These are phyloP conservation scores for Cebidichthys violaceus DNA, from an alignment of 2,113 vertebrate species.

Conservation along the genomic window DNA sequence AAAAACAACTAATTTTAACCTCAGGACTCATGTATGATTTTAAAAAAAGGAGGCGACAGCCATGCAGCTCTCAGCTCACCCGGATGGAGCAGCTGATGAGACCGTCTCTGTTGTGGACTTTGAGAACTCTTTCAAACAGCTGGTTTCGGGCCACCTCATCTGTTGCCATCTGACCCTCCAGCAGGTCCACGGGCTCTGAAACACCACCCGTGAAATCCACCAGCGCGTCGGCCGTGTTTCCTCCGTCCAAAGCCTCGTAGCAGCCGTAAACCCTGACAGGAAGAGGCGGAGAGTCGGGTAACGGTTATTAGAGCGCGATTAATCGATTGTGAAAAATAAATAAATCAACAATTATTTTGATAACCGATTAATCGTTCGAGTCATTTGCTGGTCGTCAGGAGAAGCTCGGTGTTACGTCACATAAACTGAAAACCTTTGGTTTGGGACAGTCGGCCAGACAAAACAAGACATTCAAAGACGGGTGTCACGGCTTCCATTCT, in stretches of 20 bases:
- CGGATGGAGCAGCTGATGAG: slow-evolving; percentile 99
- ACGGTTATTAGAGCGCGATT: background rate
- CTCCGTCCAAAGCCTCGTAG: slow-evolving; percentile 95
- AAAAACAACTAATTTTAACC: too few relatives aligned
- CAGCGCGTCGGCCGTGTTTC: slow-evolving; percentile 95
- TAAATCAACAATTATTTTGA: too few relatives aligned
- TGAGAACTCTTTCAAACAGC: slow-evolving; percentile 93
- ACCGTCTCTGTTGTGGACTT: slow-evolving; percentile 94
- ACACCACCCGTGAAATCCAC: slow-evolving; percentile 97
- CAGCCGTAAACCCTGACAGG: slow-evolving; percentile 89
- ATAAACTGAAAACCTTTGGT: too few relatives aligned
- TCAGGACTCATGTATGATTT: background rate
- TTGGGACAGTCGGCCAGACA: too few relatives aligned
- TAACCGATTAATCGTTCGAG: too few relatives aligned
- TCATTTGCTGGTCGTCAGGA: too few relatives aligned
- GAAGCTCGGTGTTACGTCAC: too few relatives aligned
- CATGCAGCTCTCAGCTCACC: slow-evolving; percentile 77
- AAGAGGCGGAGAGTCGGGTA: background rate
- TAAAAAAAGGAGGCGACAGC: background rate
- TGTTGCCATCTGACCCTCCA: slow-evolving; percentile 86
- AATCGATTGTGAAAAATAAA: too few relatives aligned
- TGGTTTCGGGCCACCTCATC: slow-evolving; percentile 90
- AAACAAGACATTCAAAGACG: too few relatives aligned
- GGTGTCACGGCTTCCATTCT: too few relatives aligned
- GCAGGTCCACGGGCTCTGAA: slow-evolving; percentile 93